Conservation (phyloP, 2,888 invertebrate genomes). For the Pseudanteris insignis region DNA sequence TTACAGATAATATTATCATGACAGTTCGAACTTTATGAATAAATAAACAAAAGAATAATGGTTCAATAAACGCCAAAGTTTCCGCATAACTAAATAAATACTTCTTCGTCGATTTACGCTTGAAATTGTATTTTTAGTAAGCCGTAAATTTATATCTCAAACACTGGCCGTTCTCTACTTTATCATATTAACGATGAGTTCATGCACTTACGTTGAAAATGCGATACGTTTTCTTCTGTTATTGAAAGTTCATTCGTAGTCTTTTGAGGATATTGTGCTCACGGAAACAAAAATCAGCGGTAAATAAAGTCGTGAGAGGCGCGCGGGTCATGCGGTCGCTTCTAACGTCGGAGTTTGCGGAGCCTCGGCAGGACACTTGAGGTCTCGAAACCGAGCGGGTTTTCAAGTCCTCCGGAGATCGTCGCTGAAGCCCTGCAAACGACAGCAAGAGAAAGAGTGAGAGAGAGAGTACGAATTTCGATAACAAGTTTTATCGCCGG, state of each 20-base stretch:
- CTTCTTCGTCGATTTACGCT: no score
- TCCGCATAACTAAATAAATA: no score
- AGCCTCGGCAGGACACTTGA: constrained; percentile 30
- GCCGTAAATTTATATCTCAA: no score
- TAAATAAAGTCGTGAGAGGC: constrained; percentile 19
- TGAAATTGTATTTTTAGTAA: no score
- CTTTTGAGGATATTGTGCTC: constrained; percentile 27
- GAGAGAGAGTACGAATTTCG: constrained; percentile 47
- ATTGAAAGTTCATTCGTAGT: constrained; percentile 26
- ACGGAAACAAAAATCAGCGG: constrained; percentile 36
- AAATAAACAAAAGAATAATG: no score
- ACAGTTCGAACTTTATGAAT: no score
- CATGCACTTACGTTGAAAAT: constrained; percentile 22
- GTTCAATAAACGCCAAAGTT: no score
- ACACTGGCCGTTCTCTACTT: no score
- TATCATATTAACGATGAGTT: no score
- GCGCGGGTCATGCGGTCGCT: background rate
- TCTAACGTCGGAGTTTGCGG: constrained; percentile 42
- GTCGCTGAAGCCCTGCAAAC: constrained; percentile 34
- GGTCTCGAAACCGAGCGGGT: constrained; percentile 27
- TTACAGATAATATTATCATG: no score
- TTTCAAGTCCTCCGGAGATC: constrained; percentile 42
- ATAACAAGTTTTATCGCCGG: constrained; percentile 42
- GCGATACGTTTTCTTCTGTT: constrained; percentile 19
- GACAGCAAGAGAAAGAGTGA: no score